These are phyloP conservation scores for Acarapis woodi DNA, from an alignment of 1,140 invertebrate species.

Conservation along the genomic window DNA sequence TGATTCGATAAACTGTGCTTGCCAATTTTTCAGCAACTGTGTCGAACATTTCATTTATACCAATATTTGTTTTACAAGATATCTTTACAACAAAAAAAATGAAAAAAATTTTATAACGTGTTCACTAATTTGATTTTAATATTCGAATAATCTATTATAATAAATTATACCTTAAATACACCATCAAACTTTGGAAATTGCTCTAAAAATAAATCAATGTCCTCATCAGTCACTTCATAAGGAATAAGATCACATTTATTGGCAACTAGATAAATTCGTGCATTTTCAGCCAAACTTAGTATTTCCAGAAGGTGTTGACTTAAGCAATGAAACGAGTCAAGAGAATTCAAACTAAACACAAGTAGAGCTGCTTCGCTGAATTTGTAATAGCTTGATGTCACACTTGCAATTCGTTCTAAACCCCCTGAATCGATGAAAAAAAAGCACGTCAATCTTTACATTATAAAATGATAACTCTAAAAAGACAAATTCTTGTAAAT, in stretches of 20 bases:
- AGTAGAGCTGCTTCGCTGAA: slow-evolving; percentile 67
- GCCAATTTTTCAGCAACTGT: slow-evolving; percentile 12
- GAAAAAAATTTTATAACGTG: too few relatives aligned
- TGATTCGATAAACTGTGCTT: slow-evolving; percentile 1
- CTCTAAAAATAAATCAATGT: slow-evolving; percentile 69
- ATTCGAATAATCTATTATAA: too few relatives aligned
- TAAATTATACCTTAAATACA: too few relatives aligned
- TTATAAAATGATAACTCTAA: slow-evolving; percentile 4
- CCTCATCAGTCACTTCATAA: slow-evolving; percentile 43
- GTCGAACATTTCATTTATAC: slow-evolving; percentile 14
- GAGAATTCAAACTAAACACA: slow-evolving; percentile 62
- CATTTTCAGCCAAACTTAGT: slow-evolving; percentile 67
- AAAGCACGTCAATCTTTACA: slow-evolving; percentile 16
- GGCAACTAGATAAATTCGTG: slow-evolving; percentile 68
- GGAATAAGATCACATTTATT: slow-evolving; percentile 55
- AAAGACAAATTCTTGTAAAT: slow-evolving; percentile 52
- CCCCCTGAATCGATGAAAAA: slow-evolving; percentile 77
- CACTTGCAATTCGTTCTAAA: slow-evolving; percentile 72
- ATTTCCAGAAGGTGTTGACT: slow-evolving; percentile 67
- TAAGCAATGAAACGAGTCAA: slow-evolving; percentile 61
- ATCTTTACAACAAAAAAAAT: too few relatives aligned
- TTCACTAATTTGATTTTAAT: too few relatives aligned
- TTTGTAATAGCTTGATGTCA: slow-evolving; percentile 74
- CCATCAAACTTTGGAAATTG: slow-evolving; percentile 69
- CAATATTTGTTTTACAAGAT: slow-evolving; percentile 38